phyloP scores from a whole-genome alignment of 1,140 invertebrate genomes.

The Anadara kagoshimensis region DNA sequence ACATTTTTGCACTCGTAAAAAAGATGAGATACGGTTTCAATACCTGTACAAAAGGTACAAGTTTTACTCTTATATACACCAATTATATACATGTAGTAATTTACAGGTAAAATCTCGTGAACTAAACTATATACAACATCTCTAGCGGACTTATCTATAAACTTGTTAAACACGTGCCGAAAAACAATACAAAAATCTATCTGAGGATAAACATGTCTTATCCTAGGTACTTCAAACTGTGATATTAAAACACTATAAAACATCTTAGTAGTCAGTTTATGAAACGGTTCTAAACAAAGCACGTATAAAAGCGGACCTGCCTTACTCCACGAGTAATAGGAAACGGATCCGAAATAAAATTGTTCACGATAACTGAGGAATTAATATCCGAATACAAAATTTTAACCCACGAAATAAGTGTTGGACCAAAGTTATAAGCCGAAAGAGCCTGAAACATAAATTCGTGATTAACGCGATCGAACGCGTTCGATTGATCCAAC shows the following conservation, averaged over 20 bases:
- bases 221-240: no score
- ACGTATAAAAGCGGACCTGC: slow-evolving; percentile 74
- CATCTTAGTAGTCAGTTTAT: no score
- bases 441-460: slow-evolving; percentile 22
- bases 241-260: no score
- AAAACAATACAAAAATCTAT: slow-evolving; percentile 15
- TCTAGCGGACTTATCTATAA: slow-evolving; percentile 10
- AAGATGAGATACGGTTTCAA: no score
- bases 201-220: not conserved
- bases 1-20: no score
- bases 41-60: slow-evolving; percentile 36
- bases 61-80: slow-evolving; percentile 1
- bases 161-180: not conserved
- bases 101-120: slow-evolving; percentile 35
- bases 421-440: slow-evolving; percentile 27
- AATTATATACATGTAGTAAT: slow-evolving; percentile 7
- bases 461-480: slow-evolving; percentile 43
- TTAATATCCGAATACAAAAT: slow-evolving; percentile 42
- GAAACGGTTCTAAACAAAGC: slow-evolving; percentile 67
- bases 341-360: slow-evolving; percentile 44
- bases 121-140: slow-evolving; percentile 26
- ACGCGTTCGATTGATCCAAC: slow-evolving; percentile 53
- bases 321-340: slow-evolving; percentile 57
- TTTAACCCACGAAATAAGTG: slow-evolving; percentile 33
- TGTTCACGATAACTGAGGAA: slow-evolving; percentile 44